Base-by-base conservation (phyloP, 1,140 invertebrate species). In the Brachionus rubens region DNA sequence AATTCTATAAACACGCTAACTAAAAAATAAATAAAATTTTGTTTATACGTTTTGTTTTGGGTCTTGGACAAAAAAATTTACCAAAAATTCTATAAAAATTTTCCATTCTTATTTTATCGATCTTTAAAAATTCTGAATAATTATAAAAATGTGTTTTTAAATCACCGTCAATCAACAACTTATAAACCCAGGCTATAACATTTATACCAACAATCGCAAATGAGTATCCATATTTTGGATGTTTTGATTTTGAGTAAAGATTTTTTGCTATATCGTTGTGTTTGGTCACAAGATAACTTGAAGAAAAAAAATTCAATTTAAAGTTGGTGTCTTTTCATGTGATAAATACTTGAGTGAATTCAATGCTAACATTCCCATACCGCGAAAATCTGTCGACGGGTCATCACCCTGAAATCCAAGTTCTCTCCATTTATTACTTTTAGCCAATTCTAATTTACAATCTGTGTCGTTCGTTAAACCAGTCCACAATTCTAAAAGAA, bases 331-430 rank as follows among this genome's bases (percentile, higher is more conserved):
- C 14, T 50, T 21, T 30, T 28, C 21, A 65, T 5, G 1, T 24
- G 62, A 12, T 36, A 48, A n/a, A 33, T 41, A 83, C 85, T 85
- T 84, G 2, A 99, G 85, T 85, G 97, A 95, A 80, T 96, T 90
- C 26, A 99, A 83, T 3, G 94, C 93, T 14, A 98, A 86, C n/a
- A 96, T 83, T 72, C 96, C 96, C 94, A 98, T 98, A 75, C 95
- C 96, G 54, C 96, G 88, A 81, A 98, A 98, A 86, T 98, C 96
- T 1, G 96, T 98, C 84, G 92, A 91, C 0, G 96, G 96, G 87
- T 98, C 94, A 80, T 96, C 91, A 14, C 96, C 96, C 87, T 96
- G 91, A 82, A 96, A 98, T 7, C 96, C 96, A 79, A 99, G 94
- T 33, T 91, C 88, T 80, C 92, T 91, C 96, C 96, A 98, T 80